phyloP scores from a whole-genome alignment of 2,113 vertebrate species.

The Onychostoma macrolepis region DNA sequence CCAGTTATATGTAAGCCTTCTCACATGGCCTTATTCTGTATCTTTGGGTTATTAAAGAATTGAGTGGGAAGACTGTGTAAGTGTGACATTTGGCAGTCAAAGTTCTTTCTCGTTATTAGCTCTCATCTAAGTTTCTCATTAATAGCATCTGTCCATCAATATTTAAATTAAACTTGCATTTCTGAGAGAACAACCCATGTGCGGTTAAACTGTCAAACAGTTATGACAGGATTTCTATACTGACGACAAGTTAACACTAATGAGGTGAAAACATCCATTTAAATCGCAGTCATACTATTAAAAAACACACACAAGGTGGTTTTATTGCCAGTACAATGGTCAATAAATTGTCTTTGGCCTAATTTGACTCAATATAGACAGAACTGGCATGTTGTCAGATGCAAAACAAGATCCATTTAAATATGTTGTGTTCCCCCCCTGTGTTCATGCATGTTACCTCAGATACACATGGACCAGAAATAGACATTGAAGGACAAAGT shows the following conservation, averaged over 20 bases:
- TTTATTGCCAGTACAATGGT: not conserved
- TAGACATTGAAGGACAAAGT: constrained; percentile 10
- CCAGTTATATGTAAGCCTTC: constrained; percentile 74
- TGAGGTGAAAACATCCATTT: not conserved
- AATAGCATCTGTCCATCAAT: constrained; percentile 11
- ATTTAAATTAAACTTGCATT: constrained; percentile 3
- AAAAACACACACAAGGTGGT: not conserved
- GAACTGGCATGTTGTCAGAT: not conserved
- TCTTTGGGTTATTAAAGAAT: constrained; percentile 75
- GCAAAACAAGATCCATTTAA: not conserved
- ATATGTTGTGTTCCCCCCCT: not conserved
- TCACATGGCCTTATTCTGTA: constrained; percentile 68
- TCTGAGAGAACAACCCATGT: constrained; percentile 19
- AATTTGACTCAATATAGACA: constrained; percentile 15
- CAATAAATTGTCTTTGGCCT: not conserved
- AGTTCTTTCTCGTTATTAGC: constrained; percentile 49
- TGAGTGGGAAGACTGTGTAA: constrained; percentile 57
- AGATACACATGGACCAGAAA: not conserved
- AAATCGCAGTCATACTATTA: not conserved
- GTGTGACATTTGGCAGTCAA: constrained; percentile 71
- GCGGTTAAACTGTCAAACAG: not conserved
- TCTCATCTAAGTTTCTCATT: not conserved
- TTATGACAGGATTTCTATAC: not conserved
- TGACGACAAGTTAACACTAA: constrained; percentile 15
- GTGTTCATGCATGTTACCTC: not conserved